phyloP scores from a whole-genome alignment of 1,140 invertebrate species.

The Drosophila mauritiana region DNA sequence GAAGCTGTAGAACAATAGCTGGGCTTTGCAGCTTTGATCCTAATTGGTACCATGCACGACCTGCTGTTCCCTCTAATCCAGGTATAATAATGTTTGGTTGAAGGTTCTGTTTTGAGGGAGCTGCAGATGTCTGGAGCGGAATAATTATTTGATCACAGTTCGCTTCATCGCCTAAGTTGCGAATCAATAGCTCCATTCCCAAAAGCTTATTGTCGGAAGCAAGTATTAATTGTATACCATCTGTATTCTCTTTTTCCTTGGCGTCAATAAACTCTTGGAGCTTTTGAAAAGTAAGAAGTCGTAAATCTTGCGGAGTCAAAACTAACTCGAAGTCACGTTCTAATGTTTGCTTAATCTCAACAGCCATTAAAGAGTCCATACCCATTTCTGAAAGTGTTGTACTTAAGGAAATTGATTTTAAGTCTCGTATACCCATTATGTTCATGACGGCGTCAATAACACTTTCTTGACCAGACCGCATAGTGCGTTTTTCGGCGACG shows the following conservation, averaged over 20 bases:
- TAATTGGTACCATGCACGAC: slow-evolving; percentile 76
- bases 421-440: slow-evolving; percentile 87
- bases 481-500: slow-evolving; percentile 89
- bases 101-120: slow-evolving; percentile 76
- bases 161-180: slow-evolving; percentile 86
- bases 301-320: slow-evolving; percentile 91
- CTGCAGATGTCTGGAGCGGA: slow-evolving; percentile 75
- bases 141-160: slow-evolving; percentile 60
- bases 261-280: slow-evolving; percentile 87
- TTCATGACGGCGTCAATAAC: slow-evolving; percentile 88
- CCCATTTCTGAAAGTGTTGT: slow-evolving; percentile 93
- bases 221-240: slow-evolving; percentile 80
- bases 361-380: slow-evolving; percentile 95
- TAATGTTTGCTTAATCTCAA: slow-evolving; percentile 94
- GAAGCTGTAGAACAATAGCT: slow-evolving; percentile 63
- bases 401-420: slow-evolving; percentile 88
- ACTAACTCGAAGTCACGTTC: slow-evolving; percentile 93
- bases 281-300: slow-evolving; percentile 87
- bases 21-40: slow-evolving; percentile 52
- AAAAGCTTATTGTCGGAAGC: slow-evolving; percentile 68
- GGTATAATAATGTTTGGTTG: slow-evolving; percentile 90
- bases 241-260: slow-evolving; percentile 85
- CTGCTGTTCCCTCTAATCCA: slow-evolving; percentile 91
- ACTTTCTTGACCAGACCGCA: slow-evolving; percentile 86
- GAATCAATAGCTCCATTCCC: slow-evolving; percentile 85